Base-by-base conservation (phyloP, 2,888 invertebrate species). In the Chalcosyrphus nemorum region DNA sequence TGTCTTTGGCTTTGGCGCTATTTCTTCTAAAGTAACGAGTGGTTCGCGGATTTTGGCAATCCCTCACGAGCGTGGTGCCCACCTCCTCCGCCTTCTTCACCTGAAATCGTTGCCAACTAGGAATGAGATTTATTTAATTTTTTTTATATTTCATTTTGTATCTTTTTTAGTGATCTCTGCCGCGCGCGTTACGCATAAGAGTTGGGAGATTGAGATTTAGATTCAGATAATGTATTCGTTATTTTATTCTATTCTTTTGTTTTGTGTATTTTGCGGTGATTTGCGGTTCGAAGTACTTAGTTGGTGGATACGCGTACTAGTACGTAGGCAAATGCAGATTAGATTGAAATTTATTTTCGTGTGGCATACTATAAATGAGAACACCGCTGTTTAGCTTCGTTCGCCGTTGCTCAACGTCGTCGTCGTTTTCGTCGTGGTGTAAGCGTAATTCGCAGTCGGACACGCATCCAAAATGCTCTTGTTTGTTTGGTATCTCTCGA, bases 291-390 rank as follows among this genome's bases (percentile, higher is more conserved):
- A 59, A 59, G 71, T 61, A 74, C 81, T 63, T 66, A 66, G n/a
- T n/a, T 24, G 4, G 66, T 56, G 43, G 45, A 2, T 52, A 54
- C 24, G 13, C 24, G 24, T 24, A 24, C 3, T 75, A 65, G 65
- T 72, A 61, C 63, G 50, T 19, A 45, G 59, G 19, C 50, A 72
- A 24, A 80, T 80, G 76, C 72, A 82, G 77, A 77, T 82, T 77
- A 82, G 82, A 82, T 77, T 77, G 66, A 82, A 68, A 77, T 82
- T 82, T 82, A 82, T 82, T 82, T 82, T 82, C 72, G 82, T 77
- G 77, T 68, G 61, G 72, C 71, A 54, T 54, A 76, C 52, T 52
- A 61, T 72, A 82, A 77, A 66, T 77, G 77, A 72, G 81, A 81
- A 52, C 82, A 68, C 68, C 52, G 52, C 15, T 4, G 29, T 13